Evolutionary conservation across 2,888 invertebrate genomes (phyloP).

Genomic region (Boloria selene): DNA sequence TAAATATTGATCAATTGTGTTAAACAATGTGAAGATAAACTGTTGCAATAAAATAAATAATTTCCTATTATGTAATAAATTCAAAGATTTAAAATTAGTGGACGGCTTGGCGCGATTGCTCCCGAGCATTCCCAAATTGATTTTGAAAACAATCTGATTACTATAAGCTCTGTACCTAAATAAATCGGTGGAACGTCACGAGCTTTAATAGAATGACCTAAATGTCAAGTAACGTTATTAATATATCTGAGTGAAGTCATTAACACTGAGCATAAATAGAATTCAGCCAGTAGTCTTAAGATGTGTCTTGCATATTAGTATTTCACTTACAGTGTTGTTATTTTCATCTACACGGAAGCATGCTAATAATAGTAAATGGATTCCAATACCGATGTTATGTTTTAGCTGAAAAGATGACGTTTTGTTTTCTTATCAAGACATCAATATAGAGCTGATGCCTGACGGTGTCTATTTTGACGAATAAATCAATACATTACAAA

Average conservation of each 20-base stretch:
- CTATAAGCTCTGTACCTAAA: constrained; percentile 31
- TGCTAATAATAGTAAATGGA: constrained; percentile 28
- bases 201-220: constrained; percentile 63
- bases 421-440: constrained; percentile 16
- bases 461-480: constrained; percentile 3
- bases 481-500: constrained; percentile 22
- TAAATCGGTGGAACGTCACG: constrained; percentile 45
- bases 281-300: constrained; percentile 37
- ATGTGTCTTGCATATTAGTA: constrained; percentile 16
- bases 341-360: constrained; percentile 54
- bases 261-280: constrained; percentile 69
- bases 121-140: constrained; percentile 16
- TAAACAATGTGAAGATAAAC: too few species aligned
- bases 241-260: constrained; percentile 58
- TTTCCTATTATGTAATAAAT: constrained; percentile 3
- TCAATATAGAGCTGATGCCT: constrained; percentile 1
- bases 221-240: constrained; percentile 61
- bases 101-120: constrained; percentile 8
- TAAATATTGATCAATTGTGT: too few species aligned
- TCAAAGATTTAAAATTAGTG: constrained; percentile 15
- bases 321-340: constrained; percentile 40
- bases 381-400: neutral
- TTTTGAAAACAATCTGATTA: constrained; percentile 17
- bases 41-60: neutral
- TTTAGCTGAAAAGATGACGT: constrained; percentile 1